Base-by-base conservation (phyloP, 2,113 vertebrate species). In the Paradoxurus hermaphroditus region DNA sequence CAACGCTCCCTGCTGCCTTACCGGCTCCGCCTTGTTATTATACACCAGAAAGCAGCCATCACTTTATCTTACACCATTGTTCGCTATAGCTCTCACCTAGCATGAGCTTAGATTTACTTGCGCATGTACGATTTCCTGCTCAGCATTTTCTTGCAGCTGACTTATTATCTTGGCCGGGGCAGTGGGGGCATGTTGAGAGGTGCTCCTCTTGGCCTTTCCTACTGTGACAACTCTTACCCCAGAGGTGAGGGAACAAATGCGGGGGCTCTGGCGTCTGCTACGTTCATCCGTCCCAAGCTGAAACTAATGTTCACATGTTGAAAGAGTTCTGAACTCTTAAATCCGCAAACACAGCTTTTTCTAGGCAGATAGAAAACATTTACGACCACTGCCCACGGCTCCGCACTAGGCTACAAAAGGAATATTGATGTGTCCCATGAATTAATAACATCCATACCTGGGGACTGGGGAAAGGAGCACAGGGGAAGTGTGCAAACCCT, bases 401-500 rank as follows among this genome's bases (percentile, higher is more conserved):
- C 13, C 18, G 2, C 9, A 7, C 1, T 3, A 14, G 65, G 27
- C 39, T 77, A 36, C 29, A 56, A 49, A 78, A 21, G 18, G 27
- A 79, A 92, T 11, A 34, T 16, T 46, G 39, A 29, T 41, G 10
- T 0, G 4, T 14, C 3, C 29, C 3, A 15, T 79, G 62, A 92
- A 29, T 9, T 1, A 4, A 12, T 14, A 6, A 13, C 67, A 34
- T 6, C 5, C 19, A 11, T 0, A 7, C 6, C 14, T 3, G 27
- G 59, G 53, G 68, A 7, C 39, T 53, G 31, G 34, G 41, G 44
- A 59, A 18, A 23, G 11, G 67, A 3, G 1, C 29, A 2, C 8
- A 29, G 44, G 51, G 34, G 0, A 1, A 51, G 18, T 11, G 83
- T 93, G 70, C 16, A 53, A 27, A 75, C 11, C 21, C 25, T 21